Evolutionary conservation across 2,888 invertebrate species (phyloP).

Genomic region (Steromphala cineraria): DNA sequence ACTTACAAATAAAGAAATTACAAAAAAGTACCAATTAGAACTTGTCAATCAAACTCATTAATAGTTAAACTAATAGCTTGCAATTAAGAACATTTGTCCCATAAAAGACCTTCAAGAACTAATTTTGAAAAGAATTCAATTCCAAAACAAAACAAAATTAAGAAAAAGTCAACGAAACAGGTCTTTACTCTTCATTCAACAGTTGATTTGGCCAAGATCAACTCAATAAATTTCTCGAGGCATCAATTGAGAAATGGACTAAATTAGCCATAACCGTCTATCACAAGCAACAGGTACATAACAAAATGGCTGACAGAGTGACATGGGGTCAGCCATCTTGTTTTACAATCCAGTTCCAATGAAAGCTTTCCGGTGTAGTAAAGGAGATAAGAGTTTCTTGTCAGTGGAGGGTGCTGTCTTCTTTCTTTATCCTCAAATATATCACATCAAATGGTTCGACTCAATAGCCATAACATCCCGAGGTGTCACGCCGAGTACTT

Average conservation of each 20-base stretch:
- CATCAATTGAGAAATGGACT: neutral
- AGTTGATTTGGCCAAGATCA: neutral
- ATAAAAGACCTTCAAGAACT: too few species aligned
- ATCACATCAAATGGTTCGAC: neutral
- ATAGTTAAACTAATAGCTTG: too few species aligned
- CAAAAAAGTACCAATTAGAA: too few species aligned
- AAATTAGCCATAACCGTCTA: neutral
- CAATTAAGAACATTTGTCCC: too few species aligned
- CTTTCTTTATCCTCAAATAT: conserved; percentile 1
- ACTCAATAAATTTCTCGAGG: neutral
- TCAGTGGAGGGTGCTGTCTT: neutral
- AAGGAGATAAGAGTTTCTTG: neutral
- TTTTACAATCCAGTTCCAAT: neutral
- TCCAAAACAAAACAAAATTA: too few species aligned
- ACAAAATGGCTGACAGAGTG: neutral
- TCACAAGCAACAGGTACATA: neutral
- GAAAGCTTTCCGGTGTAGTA: conserved; percentile 6
- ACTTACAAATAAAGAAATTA: too few species aligned
- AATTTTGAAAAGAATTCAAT: too few species aligned
- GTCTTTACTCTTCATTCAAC: too few species aligned
- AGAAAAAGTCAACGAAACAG: too few species aligned
- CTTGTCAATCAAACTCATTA: too few species aligned
- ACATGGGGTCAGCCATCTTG: conserved; percentile 2
- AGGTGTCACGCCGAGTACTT: neutral
- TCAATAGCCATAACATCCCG: neutral